Base-by-base conservation (phyloP, 1,140 invertebrate species). In the Leptinotarsa undecemlineata region DNA sequence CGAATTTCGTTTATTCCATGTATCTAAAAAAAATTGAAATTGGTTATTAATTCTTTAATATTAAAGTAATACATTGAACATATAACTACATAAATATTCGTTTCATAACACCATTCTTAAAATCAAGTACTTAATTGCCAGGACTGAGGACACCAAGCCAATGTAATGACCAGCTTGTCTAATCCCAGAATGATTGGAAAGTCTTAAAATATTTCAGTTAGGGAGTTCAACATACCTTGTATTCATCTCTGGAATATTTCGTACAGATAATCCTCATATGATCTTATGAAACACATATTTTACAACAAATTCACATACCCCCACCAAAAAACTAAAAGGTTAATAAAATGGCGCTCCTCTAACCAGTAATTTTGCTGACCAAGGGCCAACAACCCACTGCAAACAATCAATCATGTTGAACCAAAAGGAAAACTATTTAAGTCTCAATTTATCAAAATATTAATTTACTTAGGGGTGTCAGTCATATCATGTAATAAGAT, bases 341-440 rank as follows among this genome's bases (percentile, higher is more conserved):
- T 88, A 88, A 84, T 87, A 88, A 88, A 88, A 88, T 88, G 87
- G 87, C 87, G 87, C 86, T 86, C 76, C 79, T 79, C 80, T 80
- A 57, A 19, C n/a, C 15, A 57, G 51, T 14, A 57, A 17, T 15
- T 57, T n/a, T 57, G 51, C 63, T 57, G 51, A 57, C 51, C 51
- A 57, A 57, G 51, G 51, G 51, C 51, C 51, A 19, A 57, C 51
- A 57, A 57, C 17, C 15, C 17, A 57, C 8, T 11, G 8, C 33
- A 42, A 11, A 11, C 33, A 11, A 42, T 42, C 33, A 42, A 42
- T 42, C 33, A 42, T 42, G 6, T 11, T 8, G 3, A 42, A 42
- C 0, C 33, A 42, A 42, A 42, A 42, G 11, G 8, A 42, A 42
- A 42, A 42, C 33, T 42, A 42, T 11, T 11, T 42, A 8, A 42